Evolutionary conservation across 2,113 vertebrate genomes (phyloP).

Genomic region (Potamarius usumacintae): DNA sequence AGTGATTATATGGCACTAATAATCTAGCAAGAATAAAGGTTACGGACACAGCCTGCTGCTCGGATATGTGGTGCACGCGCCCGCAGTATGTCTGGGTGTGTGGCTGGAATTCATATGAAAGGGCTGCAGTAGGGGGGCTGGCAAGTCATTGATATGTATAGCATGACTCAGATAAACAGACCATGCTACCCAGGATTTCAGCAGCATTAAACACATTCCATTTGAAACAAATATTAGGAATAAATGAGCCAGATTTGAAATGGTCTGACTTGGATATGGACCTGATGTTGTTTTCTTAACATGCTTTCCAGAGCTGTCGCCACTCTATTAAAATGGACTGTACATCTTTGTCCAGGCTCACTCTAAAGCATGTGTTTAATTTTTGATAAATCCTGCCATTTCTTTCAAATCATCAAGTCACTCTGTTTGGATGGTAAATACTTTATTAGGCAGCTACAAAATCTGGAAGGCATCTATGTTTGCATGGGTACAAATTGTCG

Average conservation of each 20-base stretch:
- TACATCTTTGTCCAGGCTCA: constrained; percentile 42
- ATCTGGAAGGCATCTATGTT: background rate
- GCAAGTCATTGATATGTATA: constrained; percentile 59
- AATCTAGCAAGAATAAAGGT: constrained; percentile 56
- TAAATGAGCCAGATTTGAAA: constrained; percentile 21
- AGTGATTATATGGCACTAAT: constrained; percentile 53
- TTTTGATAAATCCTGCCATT: constrained; percentile 50
- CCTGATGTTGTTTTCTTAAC: constrained; percentile 5
- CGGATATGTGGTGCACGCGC: constrained; percentile 57
- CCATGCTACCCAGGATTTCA: constrained; percentile 51
- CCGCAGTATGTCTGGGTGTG: constrained; percentile 54
- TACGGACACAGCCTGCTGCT: constrained; percentile 52
- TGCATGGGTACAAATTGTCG: background rate
- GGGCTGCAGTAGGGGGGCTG: constrained; percentile 30
- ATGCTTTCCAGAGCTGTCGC: background rate
- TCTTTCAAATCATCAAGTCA: constrained; percentile 32
- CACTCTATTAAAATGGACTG: constrained; percentile 40
- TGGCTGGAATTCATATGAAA: constrained; percentile 62
- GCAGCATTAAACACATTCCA: constrained; percentile 53
- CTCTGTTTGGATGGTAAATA: constrained; percentile 44
- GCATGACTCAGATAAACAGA: constrained; percentile 59
- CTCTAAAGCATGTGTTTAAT: constrained; percentile 44
- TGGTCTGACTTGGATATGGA: constrained; percentile 13
- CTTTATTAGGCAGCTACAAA: constrained; percentile 25
- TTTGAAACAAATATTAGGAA: constrained; percentile 53